A percentile compares a stretch with the other conserved stretches of the same genome.
Conservation (phyloP, 2,888 invertebrate genomes). For the Drosophila emarginata region DNA sequence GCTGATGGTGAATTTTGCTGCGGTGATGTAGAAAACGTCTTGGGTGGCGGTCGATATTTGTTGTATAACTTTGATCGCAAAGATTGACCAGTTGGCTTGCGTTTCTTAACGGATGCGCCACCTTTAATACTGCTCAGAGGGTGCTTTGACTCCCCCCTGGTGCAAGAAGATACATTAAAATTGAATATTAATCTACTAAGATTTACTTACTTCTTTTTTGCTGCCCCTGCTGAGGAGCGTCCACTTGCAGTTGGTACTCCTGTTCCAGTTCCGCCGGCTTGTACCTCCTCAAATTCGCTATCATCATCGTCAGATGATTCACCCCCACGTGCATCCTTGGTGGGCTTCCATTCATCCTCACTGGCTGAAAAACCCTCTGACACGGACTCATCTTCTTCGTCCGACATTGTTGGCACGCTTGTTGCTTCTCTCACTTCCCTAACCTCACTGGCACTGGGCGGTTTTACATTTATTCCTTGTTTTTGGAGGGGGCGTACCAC, state of each 20-base stretch:
- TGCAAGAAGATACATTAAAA: neutral
- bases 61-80: conserved; percentile 72
- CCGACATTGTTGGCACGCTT: conserved; percentile 69
- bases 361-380: conserved; percentile 81
- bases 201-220: conserved; percentile 55
- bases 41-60: conserved; percentile 79
- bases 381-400: conserved; percentile 79
- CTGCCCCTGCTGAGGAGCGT: conserved; percentile 43
- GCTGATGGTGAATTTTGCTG: conserved; percentile 76
- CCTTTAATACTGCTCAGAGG: conserved; percentile 65
- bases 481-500: conserved; percentile 50
- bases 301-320: conserved; percentile 81
- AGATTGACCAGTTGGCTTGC: conserved; percentile 71
- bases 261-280: conserved; percentile 39
- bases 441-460: neutral
- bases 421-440: neutral
- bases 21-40: conserved; percentile 69
- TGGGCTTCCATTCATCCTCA: conserved; percentile 81
- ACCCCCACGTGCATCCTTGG: conserved; percentile 69
- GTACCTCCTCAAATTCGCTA: conserved; percentile 75
- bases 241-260: conserved; percentile 44
- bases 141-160: conserved; percentile 55
- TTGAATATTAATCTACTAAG: neutral
- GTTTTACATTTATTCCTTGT: conserved; percentile 17
- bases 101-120: conserved; percentile 68